These are phyloP conservation scores for Petrophora chlorosata DNA, from an alignment of 2,888 invertebrate genomes.

Conservation along the genomic window DNA sequence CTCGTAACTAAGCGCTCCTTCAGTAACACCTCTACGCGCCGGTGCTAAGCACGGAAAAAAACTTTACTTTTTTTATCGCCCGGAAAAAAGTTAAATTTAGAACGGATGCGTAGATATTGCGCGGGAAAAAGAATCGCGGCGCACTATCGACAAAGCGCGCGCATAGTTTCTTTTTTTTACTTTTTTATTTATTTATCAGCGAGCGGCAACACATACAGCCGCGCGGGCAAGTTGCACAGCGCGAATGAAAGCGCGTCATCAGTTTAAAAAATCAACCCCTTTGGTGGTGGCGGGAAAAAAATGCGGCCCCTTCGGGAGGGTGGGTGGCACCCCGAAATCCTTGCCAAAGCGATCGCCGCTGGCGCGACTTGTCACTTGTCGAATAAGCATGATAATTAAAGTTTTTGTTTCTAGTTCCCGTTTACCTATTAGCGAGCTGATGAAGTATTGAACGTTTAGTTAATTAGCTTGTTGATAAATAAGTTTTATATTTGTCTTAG, in stretches of 20 bases:
- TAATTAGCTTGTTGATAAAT: constrained; percentile 29
- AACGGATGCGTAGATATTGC: constrained; percentile 69
- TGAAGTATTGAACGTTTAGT: constrained; percentile 22
- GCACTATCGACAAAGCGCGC: constrained; percentile 79
- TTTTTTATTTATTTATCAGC: constrained; percentile 78
- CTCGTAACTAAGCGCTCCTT: constrained; percentile 30
- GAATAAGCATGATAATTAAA: constrained; percentile 82
- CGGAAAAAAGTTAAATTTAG: constrained; percentile 46
- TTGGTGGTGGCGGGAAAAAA: constrained; percentile 79
- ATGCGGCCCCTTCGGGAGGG: constrained; percentile 69
- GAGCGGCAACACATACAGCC: constrained; percentile 76
- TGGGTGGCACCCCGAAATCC: constrained; percentile 79
- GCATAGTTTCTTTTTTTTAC: constrained; percentile 59
- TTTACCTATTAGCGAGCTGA: constrained; percentile 30
- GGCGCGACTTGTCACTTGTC: constrained; percentile 81
- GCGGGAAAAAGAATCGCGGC: constrained; percentile 68
- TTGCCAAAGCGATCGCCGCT: constrained; percentile 81
- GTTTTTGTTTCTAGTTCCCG: constrained; percentile 62
- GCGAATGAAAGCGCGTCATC: constrained; percentile 85
- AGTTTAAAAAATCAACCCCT: constrained; percentile 85
- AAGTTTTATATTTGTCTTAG: constrained; percentile 1
- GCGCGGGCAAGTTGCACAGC: constrained; percentile 82
- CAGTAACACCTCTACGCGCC: constrained; percentile 35
- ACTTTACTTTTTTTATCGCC: constrained; percentile 32
- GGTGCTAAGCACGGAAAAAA: constrained; percentile 34